Percentiles rank a stretch among this genome's conserved stretches.
Evolutionary conservation across 2,888 invertebrate genomes (phyloP).

Genomic region (Orthosia gothica): DNA sequence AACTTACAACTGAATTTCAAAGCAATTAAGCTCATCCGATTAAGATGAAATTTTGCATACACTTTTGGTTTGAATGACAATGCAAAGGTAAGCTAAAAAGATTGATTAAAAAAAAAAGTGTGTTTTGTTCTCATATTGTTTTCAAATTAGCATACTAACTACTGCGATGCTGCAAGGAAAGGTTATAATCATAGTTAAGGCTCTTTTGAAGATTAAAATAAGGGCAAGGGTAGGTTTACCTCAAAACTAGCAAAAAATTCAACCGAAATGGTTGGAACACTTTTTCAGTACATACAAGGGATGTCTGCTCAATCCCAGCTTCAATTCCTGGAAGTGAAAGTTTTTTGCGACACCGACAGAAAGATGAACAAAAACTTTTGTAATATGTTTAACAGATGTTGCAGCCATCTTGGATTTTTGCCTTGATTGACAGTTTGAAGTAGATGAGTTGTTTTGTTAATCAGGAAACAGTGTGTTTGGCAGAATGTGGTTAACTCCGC

Average conservation of each 20-base stretch:
- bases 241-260: slow-evolving; percentile 11
- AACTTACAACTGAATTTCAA: too few species aligned
- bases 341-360: slow-evolving; percentile 69
- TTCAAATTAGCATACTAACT: background rate
- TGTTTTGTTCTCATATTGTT: too few species aligned
- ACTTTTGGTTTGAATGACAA: too few species aligned
- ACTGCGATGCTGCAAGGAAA: background rate
- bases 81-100: too few species aligned
- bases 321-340: slow-evolving; percentile 80
- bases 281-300: slow-evolving; percentile 16
- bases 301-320: slow-evolving; percentile 60
- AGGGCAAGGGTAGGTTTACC: background rate
- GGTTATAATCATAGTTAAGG: background rate
- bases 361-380: slow-evolving; percentile 55
- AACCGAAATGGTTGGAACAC: slow-evolving; percentile 14
- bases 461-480: slow-evolving; percentile 2
- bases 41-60: too few species aligned
- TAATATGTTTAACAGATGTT: slow-evolving; percentile 67
- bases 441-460: slow-evolving; percentile 11
- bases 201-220: background rate
- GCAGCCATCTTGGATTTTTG: slow-evolving; percentile 54
- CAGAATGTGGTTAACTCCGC: background rate
- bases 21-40: too few species aligned
- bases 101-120: too few species aligned
- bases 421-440: slow-evolving; percentile 57